A percentile compares a stretch with the other conserved stretches of the same genome.
phyloP scores from a whole-genome alignment of 2,888 invertebrate genomes.

The Drosophila siamana region DNA sequence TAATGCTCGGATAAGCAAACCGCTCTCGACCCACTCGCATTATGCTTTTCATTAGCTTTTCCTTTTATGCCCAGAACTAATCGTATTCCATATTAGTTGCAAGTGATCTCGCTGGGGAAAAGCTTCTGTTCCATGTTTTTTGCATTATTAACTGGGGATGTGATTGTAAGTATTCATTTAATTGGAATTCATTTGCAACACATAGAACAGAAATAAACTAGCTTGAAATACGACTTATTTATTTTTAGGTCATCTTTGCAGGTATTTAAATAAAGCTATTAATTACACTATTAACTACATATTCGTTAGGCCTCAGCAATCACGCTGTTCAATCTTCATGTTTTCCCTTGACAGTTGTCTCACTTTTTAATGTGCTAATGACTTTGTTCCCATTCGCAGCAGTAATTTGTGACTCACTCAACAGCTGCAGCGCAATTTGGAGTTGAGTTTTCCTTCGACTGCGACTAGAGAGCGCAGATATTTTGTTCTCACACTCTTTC shows the following conservation, averaged over 20 bases:
- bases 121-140: too few species aligned
- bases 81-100: constrained; percentile 1
- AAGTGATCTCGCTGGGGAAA: too few species aligned
- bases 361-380: constrained; percentile 16
- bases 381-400: constrained; percentile 27
- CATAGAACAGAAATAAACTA: too few species aligned
- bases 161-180: too few species aligned
- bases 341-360: not conserved
- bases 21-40: constrained; percentile 6
- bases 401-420: constrained; percentile 36
- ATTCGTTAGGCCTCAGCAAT: too few species aligned
- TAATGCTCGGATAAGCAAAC: constrained; percentile 20
- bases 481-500: constrained; percentile 47
- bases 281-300: too few species aligned
- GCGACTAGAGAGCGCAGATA: constrained; percentile 44
- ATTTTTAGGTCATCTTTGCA: too few species aligned
- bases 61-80: constrained; percentile 1
- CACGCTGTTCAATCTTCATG: too few species aligned
- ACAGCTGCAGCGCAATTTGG: not conserved
- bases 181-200: too few species aligned
- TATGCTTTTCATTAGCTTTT: constrained; percentile 4
- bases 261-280: too few species aligned
- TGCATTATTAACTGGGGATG: too few species aligned
- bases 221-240: too few species aligned
- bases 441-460: not conserved